Base-by-base conservation (phyloP, 1,140 invertebrate species). In the Macrobrachium nipponense region DNA sequence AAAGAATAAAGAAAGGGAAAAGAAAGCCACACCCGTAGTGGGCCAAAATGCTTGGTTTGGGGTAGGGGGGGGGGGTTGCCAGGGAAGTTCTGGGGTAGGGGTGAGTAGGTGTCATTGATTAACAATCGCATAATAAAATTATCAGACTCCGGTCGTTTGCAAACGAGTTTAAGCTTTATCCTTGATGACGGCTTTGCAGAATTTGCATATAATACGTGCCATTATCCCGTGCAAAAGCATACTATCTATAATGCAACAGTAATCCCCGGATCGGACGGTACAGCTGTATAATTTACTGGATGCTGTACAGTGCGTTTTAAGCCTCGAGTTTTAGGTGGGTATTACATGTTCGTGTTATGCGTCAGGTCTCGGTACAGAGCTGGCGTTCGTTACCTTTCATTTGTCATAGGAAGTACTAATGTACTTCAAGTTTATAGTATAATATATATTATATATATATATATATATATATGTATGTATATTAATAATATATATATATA, bases 191-290 rank as follows among this genome's bases (percentile, higher is more conserved):
- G 51, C 61, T 72, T 64, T 27, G 23, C 66, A 58, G 72, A 81
- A 81, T 81, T 81, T 81, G 68, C 80, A 81, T 81, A 81, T 81
- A 81, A 81, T 81, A 81, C 80, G 64, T 81, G 72, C 72, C 80
- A 81, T 81, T 72, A 81, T 81, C 66, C 51, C 15, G 66, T 44
- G 79, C 68, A 80, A 80, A 80, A 80, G 79, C 79, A 64, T 68
- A 23, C 44, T 51, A 70, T 58, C 44, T 58, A 58, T 76, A 76
- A 58, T 43, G 59, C 59, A 58, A n/a, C 36, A 58, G 18, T 76
- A 76, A 76, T 44, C 73, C 44, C 73, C 59, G 44, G 44, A 76
- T 51, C 73, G 59, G 10, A n/a, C 51, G 51, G 3, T 51, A 51
- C 51, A 51, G 51, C 51, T 51, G 51, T 51, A 51, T 51, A 51